Evolutionary conservation across 1,140 invertebrate species (phyloP).

Genomic region (Drosophila arizonae): DNA sequence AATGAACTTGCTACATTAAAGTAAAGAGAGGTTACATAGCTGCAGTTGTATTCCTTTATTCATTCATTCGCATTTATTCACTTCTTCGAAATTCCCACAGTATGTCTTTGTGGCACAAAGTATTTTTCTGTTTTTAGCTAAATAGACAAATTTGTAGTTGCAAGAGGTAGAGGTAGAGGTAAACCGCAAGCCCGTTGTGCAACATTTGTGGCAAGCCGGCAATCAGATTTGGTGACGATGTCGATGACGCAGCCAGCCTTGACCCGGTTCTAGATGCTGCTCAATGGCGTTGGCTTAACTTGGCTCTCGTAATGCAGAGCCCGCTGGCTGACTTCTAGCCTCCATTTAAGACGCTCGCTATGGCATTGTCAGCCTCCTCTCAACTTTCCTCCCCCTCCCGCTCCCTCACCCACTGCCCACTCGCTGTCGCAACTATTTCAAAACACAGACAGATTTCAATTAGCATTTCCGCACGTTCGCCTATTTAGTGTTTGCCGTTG

Average conservation of each 20-base stretch:
- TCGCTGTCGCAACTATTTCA: constrained; percentile 17
- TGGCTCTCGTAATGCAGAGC: constrained; percentile 7
- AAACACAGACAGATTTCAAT: constrained; percentile 58
- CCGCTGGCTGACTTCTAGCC: constrained; percentile 46
- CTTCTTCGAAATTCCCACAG: background rate
- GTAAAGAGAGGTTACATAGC: too few species aligned
- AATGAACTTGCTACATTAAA: too few species aligned
- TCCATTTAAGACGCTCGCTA: constrained; percentile 27
- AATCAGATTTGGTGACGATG: constrained; percentile 47
- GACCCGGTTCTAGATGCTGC: constrained; percentile 61
- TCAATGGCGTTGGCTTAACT: constrained; percentile 31
- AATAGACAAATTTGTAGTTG: background rate
- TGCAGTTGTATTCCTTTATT: too few species aligned
- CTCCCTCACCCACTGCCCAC: background rate
- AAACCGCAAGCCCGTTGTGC: constrained; percentile 52
- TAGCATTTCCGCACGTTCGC: constrained; percentile 70
- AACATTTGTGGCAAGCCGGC: constrained; percentile 53
- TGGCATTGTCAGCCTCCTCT: too few species aligned
- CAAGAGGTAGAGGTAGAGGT: background rate
- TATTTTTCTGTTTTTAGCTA: background rate
- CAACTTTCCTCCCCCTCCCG: too few species aligned
- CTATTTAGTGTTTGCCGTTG: constrained; percentile 28
- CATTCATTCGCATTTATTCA: too few species aligned
- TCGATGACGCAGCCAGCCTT: constrained; percentile 48
- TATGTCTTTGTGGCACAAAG: background rate